phyloP scores from a whole-genome alignment of 2,888 invertebrate species.

The Anthophora plumipes region DNA sequence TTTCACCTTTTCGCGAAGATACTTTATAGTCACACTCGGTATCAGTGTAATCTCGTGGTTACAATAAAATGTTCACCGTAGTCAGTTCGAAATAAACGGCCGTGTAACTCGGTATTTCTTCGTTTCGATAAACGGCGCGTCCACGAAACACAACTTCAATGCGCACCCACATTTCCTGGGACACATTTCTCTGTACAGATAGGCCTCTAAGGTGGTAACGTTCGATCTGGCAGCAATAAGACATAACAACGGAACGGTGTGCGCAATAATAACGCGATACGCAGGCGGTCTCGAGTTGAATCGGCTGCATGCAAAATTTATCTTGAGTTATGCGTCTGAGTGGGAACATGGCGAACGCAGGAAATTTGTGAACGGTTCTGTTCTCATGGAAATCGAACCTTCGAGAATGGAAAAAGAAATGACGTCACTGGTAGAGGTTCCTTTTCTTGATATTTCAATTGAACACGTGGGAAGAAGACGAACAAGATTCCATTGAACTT shows the following conservation, averaged over 20 bases:
- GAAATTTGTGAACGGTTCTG: conserved; percentile 3
- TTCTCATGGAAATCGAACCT: conserved; percentile 11
- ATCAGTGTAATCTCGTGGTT: conserved; percentile 32
- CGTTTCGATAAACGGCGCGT: conserved; percentile 42
- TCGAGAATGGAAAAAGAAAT: not conserved
- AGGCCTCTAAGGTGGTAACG: conserved; percentile 43
- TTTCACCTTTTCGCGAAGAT: conserved; percentile 4
- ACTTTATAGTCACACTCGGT: conserved; percentile 1
- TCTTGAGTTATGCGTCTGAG: conserved; percentile 22
- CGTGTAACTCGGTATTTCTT: conserved; percentile 42
- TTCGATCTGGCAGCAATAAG: conserved; percentile 52
- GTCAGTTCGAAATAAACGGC: conserved; percentile 30
- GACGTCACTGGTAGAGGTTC: conserved; percentile 3
- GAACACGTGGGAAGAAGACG: no score
- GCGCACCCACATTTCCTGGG: conserved; percentile 41
- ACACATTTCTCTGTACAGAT: conserved; percentile 22
- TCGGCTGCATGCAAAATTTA: conserved; percentile 43
- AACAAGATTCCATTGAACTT: no score
- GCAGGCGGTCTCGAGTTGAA: conserved; percentile 11
- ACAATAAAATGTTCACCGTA: conserved; percentile 25
- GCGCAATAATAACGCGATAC: conserved; percentile 58
- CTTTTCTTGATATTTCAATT: not conserved
- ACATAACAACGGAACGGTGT: conserved; percentile 57
- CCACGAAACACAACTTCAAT: conserved; percentile 39
- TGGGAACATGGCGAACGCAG: not conserved